A percentile compares a stretch with the other conserved stretches of the same genome.
Conservation (phyloP, 2,113 vertebrate genomes). For the Ptilonorhynchus violaceus region DNA sequence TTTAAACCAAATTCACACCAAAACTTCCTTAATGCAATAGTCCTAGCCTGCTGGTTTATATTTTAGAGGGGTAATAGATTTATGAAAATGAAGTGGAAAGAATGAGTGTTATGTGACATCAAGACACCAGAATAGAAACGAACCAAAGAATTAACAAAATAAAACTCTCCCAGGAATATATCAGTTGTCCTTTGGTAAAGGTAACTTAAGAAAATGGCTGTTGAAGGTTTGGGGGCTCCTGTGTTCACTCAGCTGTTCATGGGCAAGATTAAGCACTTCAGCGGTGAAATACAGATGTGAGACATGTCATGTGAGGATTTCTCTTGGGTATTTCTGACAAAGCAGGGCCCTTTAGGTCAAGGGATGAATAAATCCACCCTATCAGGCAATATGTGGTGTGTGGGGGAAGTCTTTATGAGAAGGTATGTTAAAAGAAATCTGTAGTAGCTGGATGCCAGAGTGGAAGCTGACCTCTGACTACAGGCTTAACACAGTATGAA, state of each 20-base stretch:
- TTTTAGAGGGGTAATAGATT: neutral
- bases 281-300: neutral
- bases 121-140: neutral
- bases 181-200: neutral
- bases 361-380: neutral
- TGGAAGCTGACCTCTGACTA: neutral
- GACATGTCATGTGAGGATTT: neutral
- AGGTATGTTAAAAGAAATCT: neutral
- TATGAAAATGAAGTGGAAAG: neutral
- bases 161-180: neutral
- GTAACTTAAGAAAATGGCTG: neutral
- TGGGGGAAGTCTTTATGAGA: neutral
- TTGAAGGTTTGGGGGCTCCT: neutral
- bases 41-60: neutral
- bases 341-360: neutral
- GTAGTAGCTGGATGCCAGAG: neutral
- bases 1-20: neutral
- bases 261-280: neutral
- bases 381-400: rapidly evolving
- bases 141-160: neutral
- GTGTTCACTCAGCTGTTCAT: neutral
- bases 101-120: neutral
- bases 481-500: neutral
- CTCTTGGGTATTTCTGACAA: neutral
- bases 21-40: neutral